Base-by-base conservation (phyloP, 2,888 invertebrate species). In the Apodemia duryi region DNA sequence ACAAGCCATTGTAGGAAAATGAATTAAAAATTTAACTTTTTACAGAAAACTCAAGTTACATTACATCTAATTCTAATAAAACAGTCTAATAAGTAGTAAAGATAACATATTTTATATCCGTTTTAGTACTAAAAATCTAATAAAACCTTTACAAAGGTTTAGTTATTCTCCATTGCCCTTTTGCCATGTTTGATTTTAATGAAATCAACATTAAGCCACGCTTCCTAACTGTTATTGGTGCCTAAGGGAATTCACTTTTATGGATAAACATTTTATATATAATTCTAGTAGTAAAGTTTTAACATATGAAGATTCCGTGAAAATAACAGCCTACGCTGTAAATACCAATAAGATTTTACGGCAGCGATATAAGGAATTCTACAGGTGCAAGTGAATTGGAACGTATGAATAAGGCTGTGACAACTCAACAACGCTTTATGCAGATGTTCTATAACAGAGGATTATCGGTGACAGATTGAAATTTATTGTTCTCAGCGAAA, bases 341-440 rank as follows among this genome's bases (percentile, higher is more conserved):
- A 63, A 60, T 54, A 57, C 61, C 64, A 9, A 38, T 32, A 35
- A 60, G 60, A 46, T 38, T 28, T 49, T 43, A 13, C 38, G 41
- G 61, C 43, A 43, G 62, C 21, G 43, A 28, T 11, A 57, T 54
- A 60, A 68, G 66, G 65, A 66, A 67, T 71, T 66, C 66, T 68
- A 70, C 72, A 71, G 69, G 71, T 72, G 72, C 68, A 70, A 65
- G 66, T 65, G 70, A 63, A 63, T 61, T 61, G 65, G 63, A 65
- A 69, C 57, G 67, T 65, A 68, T 71, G 68, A 69, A 72, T 67
- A 67, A 66, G 65, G 41, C 64, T 60, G 61, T 63, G 69, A 66
- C 64, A 70, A 43, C 29, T 54, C 64, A 54, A 57, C 60, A 52
- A 32, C 54, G 61, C 43, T 51, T 41, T 62, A 69, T 67, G 66